These are phyloP conservation scores for Drosophila peninsularis DNA, from an alignment of 2,888 invertebrate genomes.

Conservation along the genomic window DNA sequence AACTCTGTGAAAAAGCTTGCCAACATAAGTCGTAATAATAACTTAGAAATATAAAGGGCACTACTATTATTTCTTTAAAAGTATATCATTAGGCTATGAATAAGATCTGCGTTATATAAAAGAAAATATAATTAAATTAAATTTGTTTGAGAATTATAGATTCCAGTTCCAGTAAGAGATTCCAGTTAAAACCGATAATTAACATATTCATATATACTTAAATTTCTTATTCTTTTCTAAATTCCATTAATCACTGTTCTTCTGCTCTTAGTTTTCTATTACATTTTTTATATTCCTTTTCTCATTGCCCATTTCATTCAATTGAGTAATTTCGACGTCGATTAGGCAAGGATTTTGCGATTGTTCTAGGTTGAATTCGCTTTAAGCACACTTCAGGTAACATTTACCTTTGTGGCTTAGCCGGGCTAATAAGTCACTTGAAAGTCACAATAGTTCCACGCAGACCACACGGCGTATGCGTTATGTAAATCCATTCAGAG, in stretches of 20 bases:
- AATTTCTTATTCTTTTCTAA: not conserved
- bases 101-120: too few species aligned
- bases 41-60: too few species aligned
- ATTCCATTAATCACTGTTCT: not conserved
- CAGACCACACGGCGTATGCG: conserved; percentile 36
- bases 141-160: too few species aligned
- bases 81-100: too few species aligned
- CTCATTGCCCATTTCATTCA: not conserved
- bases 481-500: conserved; percentile 35
- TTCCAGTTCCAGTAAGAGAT: too few species aligned
- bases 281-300: too few species aligned
- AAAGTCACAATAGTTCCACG: conserved; percentile 8
- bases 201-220: not conserved
- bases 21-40: too few species aligned
- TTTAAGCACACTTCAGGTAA: not conserved
- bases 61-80: too few species aligned
- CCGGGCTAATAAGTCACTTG: conserved; percentile 15
- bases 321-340: not conserved
- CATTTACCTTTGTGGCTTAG: not conserved
- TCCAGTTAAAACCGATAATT: too few species aligned
- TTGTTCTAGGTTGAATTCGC: not conserved
- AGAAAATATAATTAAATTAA: too few species aligned
- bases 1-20: too few species aligned
- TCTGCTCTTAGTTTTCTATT: not conserved
- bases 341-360: not conserved